Percentiles rank a stretch among this genome's conserved stretches.
Evolutionary conservation across 2,888 invertebrate genomes (phyloP).

Genomic region (Luffia ferchaultella): DNA sequence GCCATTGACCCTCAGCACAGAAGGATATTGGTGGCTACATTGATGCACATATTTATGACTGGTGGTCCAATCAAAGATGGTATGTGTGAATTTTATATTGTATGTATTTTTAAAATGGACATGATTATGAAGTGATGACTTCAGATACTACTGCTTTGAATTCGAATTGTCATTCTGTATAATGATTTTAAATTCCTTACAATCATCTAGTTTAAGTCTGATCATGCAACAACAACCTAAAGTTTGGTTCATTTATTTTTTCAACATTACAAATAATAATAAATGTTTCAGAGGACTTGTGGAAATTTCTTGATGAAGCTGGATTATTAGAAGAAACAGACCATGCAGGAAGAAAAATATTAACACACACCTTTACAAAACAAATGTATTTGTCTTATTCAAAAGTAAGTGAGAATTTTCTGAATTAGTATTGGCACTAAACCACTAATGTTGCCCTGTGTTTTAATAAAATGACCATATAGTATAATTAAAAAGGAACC

Average conservation of each 20-base stretch:
- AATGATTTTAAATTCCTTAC: slow-evolving; percentile 11
- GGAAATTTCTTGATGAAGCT: slow-evolving; percentile 48
- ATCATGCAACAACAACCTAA: slow-evolving; percentile 2
- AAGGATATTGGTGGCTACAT: slow-evolving; percentile 42
- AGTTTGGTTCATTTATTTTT: slow-evolving; percentile 1
- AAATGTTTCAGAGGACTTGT: slow-evolving; percentile 47
- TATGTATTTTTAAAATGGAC: background rate
- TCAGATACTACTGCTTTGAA: background rate
- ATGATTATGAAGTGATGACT: background rate
- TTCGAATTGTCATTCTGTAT: slow-evolving; percentile 11
- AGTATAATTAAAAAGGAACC: no score
- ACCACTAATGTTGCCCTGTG: no score
- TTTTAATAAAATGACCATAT: no score
- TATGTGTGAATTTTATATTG: slow-evolving; percentile 18
- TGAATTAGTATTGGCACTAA: no score
- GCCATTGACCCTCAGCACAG: slow-evolving; percentile 27
- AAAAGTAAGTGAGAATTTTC: slow-evolving; percentile 29
- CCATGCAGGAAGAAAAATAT: slow-evolving; percentile 30
- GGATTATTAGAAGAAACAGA: slow-evolving; percentile 43
- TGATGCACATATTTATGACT: slow-evolving; percentile 62
- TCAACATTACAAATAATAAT: background rate
- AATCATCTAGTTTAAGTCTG: slow-evolving; percentile 17
- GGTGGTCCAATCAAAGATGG: slow-evolving; percentile 57
- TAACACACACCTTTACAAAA: slow-evolving; percentile 37
- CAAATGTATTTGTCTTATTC: slow-evolving; percentile 41